Evolutionary conservation across 1,140 invertebrate genomes (phyloP).

Genomic region (Plutomurus gul): DNA sequence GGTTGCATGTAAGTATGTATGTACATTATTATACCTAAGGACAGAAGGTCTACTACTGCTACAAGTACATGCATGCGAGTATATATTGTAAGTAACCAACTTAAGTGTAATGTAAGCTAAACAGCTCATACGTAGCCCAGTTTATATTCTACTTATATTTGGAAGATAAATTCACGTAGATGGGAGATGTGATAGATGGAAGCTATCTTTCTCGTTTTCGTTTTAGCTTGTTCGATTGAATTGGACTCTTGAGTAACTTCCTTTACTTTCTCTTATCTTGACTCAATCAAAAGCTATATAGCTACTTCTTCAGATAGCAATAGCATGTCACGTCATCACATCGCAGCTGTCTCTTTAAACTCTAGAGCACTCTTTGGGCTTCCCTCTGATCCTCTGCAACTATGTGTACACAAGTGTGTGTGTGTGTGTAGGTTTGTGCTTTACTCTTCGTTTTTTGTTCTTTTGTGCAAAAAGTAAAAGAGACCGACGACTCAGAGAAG

Average conservation of each 20-base stretch:
- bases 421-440: neutral
- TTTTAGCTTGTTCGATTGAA: neutral
- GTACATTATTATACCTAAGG: too few relatives aligned
- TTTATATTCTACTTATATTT: too few relatives aligned
- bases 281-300: neutral
- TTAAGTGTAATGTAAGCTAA: too few relatives aligned
- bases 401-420: neutral
- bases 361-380: neutral
- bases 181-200: neutral
- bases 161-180: neutral
- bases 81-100: too few relatives aligned
- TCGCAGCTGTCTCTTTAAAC: neutral
- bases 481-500: neutral
- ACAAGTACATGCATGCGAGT: too few relatives aligned
- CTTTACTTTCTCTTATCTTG: neutral
- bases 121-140: too few relatives aligned
- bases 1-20: too few relatives aligned
- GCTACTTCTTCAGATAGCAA: neutral
- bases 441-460: neutral
- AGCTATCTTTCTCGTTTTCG: neutral
- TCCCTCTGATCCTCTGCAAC: neutral
- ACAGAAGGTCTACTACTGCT: too few relatives aligned
- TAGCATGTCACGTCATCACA: neutral
- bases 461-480: neutral
- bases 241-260: constrained; percentile 12